phyloP scores from a whole-genome alignment of 1,140 invertebrate species.

The Hyphantria cunea region DNA sequence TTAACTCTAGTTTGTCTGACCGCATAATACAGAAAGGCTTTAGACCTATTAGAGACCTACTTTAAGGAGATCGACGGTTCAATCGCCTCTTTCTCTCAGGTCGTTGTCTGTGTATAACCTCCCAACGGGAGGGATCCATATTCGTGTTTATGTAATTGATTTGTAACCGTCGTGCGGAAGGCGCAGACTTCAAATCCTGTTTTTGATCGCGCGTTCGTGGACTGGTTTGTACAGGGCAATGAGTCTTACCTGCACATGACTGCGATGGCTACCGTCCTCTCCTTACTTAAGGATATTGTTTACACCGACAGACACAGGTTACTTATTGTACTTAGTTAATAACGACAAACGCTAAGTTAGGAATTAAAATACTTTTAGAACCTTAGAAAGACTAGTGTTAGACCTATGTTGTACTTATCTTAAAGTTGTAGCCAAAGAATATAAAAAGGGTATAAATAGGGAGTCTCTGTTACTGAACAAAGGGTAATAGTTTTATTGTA shows the following conservation, averaged over 20 bases:
- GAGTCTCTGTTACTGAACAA: too few species aligned
- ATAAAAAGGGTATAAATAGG: too few species aligned
- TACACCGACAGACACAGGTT: conserved; percentile 19
- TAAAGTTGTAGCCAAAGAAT: too few species aligned
- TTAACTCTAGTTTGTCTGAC: too few species aligned
- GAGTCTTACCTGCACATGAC: conserved; percentile 41
- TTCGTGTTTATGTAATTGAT: conserved; percentile 53
- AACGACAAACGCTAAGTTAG: background rate
- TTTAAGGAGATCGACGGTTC: too few species aligned
- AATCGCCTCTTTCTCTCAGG: background rate
- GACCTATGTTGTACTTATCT: too few species aligned
- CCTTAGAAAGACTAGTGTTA: too few species aligned
- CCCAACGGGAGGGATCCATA: background rate
- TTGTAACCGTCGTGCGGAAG: conserved; percentile 53
- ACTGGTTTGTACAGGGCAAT: conserved; percentile 53
- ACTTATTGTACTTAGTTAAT: background rate
- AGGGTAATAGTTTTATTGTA: too few species aligned
- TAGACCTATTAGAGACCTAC: too few species aligned
- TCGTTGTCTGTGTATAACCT: too few species aligned
- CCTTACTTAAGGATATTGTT: conserved; percentile 26
- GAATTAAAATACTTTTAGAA: too few species aligned
- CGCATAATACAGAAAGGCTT: too few species aligned
- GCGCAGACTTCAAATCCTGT: conserved; percentile 64
- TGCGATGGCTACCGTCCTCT: conserved; percentile 21
- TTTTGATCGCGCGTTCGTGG: conserved; percentile 49